These are phyloP conservation scores for Ferrisia virgata DNA, from an alignment of 2,888 invertebrate species.

Conservation along the genomic window DNA sequence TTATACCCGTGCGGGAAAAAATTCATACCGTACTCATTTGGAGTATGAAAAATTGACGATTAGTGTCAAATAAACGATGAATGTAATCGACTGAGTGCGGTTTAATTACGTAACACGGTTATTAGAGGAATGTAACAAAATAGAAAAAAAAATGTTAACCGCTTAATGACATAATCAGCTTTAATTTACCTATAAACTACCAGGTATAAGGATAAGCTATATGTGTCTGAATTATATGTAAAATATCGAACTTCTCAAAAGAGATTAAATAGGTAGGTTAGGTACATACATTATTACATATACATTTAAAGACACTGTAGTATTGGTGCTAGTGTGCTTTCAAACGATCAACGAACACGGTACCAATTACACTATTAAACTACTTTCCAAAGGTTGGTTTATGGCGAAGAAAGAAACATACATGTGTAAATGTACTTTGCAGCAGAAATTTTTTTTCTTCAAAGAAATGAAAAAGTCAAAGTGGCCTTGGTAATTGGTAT, in stretches of 20 bases:
- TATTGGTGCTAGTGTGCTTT: neutral
- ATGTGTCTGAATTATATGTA: neutral
- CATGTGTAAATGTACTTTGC: neutral
- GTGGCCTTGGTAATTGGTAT: neutral
- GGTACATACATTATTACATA: neutral
- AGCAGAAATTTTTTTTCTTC: neutral
- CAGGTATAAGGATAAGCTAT: neutral
- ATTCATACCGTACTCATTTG: neutral
- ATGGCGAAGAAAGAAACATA: neutral
- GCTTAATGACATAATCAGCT: conserved; percentile 23
- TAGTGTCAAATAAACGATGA: conserved; percentile 15
- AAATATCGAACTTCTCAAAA: neutral
- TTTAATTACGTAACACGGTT: neutral
- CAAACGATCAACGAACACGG: neutral
- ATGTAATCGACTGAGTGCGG: neutral
- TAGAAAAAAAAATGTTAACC: neutral
- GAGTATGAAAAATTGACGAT: conserved; percentile 16
- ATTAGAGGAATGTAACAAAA: neutral
- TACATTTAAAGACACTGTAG: too few relatives aligned
- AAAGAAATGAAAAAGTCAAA: neutral
- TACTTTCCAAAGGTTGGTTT: neutral
- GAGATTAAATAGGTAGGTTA: too few relatives aligned
- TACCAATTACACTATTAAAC: conserved; percentile 1
- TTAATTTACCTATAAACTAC: conserved; percentile 7
- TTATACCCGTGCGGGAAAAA: too few relatives aligned